Conservation (phyloP, 2,888 invertebrate species). For the Hyppa rectilinea region DNA sequence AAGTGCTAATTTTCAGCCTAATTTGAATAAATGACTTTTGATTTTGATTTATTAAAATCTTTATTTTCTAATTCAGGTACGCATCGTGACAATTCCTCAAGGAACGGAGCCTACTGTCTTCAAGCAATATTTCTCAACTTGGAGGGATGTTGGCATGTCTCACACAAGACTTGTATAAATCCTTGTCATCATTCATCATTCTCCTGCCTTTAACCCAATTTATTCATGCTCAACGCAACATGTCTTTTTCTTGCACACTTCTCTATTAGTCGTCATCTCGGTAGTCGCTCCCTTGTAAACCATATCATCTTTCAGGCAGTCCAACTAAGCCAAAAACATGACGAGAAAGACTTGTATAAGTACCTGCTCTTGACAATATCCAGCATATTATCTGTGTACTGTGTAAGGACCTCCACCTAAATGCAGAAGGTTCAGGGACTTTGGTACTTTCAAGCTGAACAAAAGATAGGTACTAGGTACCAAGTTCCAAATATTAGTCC, state of each 20-base stretch:
- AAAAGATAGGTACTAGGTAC: too few species aligned
- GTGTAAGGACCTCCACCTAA: too few species aligned
- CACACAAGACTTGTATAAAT: slow-evolving; percentile 89
- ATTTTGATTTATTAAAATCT: too few species aligned
- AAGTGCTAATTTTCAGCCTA: too few species aligned
- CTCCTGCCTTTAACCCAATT: background rate
- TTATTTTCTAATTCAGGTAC: slow-evolving; percentile 83
- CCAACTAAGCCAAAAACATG: background rate
- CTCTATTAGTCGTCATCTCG: background rate
- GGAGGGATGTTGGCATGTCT: slow-evolving; percentile 93
- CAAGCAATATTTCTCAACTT: slow-evolving; percentile 96
- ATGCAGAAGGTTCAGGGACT: too few species aligned
- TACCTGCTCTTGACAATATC: background rate
- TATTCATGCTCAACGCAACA: too few species aligned
- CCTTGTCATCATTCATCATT: background rate
- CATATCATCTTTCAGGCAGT: too few species aligned
- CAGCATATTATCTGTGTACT: too few species aligned
- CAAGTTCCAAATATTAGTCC: too few species aligned
- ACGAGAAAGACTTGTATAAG: background rate
- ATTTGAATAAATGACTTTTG: too few species aligned
- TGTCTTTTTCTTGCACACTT: background rate
- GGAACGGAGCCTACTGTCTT: slow-evolving; percentile 96
- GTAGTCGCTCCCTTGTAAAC: background rate
- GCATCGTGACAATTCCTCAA: slow-evolving; percentile 94
- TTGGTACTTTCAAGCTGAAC: too few species aligned